Conservation (phyloP, 2,888 invertebrate genomes). For the Philhelius pedissequus region DNA sequence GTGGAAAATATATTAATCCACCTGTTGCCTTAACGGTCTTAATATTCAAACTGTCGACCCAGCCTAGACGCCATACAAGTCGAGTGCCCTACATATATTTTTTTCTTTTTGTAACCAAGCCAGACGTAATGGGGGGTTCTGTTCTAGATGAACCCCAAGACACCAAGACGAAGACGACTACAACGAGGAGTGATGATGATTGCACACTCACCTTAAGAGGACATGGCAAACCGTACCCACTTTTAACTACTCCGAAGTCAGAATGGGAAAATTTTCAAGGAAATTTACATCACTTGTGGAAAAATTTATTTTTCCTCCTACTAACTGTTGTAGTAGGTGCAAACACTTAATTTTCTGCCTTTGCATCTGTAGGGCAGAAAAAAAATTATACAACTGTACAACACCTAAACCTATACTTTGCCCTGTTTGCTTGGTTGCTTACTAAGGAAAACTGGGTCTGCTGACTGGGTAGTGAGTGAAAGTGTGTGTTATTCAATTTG, state of each 20-base stretch:
- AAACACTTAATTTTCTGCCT: background rate
- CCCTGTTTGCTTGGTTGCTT: background rate
- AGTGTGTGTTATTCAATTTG: slow-evolving; percentile 68
- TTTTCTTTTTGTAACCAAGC: background rate
- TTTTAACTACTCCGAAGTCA: background rate
- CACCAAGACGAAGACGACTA: background rate
- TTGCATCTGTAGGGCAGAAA: background rate
- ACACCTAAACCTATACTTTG: background rate
- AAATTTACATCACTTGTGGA: slow-evolving; percentile 63
- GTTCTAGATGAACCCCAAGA: background rate
- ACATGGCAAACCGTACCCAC: slow-evolving; percentile 9
- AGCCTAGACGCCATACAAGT: slow-evolving; percentile 4
- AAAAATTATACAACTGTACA: slow-evolving; percentile 2
- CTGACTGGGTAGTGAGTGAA: slow-evolving; percentile 19
- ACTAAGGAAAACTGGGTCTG: background rate
- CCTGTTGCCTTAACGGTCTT: slow-evolving; percentile 47
- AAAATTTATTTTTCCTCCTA: slow-evolving; percentile 46
- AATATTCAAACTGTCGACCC: slow-evolving; percentile 44
- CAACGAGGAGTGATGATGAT: slow-evolving; percentile 47
- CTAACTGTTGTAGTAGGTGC: background rate
- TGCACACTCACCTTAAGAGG: slow-evolving; percentile 40
- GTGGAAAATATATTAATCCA: slow-evolving; percentile 8
- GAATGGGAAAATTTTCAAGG: slow-evolving; percentile 35
- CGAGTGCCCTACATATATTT: slow-evolving; percentile 39
- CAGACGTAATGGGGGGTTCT: slow-evolving; percentile 30